Conservation (phyloP, 1,140 invertebrate species). For the Halyomorpha halys region DNA sequence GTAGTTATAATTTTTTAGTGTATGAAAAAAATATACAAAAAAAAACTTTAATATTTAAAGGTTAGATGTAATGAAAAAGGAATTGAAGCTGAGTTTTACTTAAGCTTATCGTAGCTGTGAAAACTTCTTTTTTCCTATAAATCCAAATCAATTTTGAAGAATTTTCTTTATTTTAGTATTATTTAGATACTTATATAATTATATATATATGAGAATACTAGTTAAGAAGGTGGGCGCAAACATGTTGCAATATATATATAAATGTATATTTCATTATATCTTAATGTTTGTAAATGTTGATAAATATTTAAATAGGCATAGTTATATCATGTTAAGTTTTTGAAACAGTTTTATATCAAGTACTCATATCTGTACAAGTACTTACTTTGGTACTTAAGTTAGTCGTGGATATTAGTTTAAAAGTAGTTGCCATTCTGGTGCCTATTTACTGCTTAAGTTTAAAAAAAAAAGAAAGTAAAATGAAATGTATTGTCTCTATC, state of each 20-base stretch:
- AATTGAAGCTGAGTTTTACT: too few relatives aligned
- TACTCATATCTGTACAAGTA: background rate
- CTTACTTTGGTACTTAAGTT: slow-evolving; percentile 5
- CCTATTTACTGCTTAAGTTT: slow-evolving; percentile 6
- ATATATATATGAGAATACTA: too few relatives aligned
- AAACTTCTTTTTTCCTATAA: background rate
- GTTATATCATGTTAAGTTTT: background rate
- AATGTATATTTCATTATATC: slow-evolving; percentile 7
- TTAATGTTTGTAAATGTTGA: slow-evolving; percentile 1
- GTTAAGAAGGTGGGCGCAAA: too few relatives aligned
- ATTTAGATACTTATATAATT: background rate
- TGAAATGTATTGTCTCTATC: background rate
- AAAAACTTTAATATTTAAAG: too few relatives aligned
- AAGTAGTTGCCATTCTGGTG: background rate
- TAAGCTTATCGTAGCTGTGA: too few relatives aligned
- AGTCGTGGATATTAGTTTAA: background rate
- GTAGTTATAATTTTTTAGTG: too few relatives aligned
- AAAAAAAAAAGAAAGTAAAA: background rate
- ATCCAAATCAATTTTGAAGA: background rate
- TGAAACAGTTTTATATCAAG: background rate
- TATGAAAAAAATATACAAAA: too few relatives aligned
- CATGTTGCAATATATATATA: background rate
- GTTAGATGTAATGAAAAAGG: too few relatives aligned
- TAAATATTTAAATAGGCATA: slow-evolving; percentile 5
- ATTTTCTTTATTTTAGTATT: slow-evolving; percentile 4